Evolutionary conservation across 2,113 vertebrate genomes (phyloP).

Genomic region (Cricetomys ansorgei): DNA sequence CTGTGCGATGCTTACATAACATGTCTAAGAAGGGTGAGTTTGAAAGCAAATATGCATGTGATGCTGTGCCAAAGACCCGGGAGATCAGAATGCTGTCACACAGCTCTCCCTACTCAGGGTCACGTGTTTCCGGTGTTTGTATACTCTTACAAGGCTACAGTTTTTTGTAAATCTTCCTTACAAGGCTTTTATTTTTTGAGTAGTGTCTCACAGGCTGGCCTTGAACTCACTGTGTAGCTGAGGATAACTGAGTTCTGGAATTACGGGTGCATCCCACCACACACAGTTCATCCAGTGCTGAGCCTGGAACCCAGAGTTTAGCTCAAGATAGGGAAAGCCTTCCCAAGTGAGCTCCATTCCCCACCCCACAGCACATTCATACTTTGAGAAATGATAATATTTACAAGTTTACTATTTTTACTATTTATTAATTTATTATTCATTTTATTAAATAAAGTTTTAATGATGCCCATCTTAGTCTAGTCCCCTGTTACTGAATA

Average conservation of each 20-base stretch:
- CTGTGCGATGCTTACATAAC: not conserved
- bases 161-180: not conserved
- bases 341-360: not conserved
- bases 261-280: not conserved
- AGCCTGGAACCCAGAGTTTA: not conserved
- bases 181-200: not conserved
- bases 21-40: not conserved
- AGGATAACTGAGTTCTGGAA: not conserved
- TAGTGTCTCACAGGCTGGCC: not conserved
- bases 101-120: not conserved
- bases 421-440: constrained; percentile 24
- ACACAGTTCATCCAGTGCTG: not conserved
- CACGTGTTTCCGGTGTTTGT: not conserved
- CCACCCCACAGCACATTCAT: not conserved
- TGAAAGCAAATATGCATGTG: not conserved
- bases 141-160: not conserved
- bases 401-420: not conserved
- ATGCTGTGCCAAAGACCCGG: not conserved
- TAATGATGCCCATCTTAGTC: not conserved
- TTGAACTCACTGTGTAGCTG: not conserved
- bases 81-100: not conserved
- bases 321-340: fast-evolving
- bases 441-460: constrained; percentile 8
- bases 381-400: not conserved
- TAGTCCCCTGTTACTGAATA: not conserved